Evolutionary conservation across 2,888 invertebrate genomes (phyloP).

Genomic region (Panopea generosa): DNA sequence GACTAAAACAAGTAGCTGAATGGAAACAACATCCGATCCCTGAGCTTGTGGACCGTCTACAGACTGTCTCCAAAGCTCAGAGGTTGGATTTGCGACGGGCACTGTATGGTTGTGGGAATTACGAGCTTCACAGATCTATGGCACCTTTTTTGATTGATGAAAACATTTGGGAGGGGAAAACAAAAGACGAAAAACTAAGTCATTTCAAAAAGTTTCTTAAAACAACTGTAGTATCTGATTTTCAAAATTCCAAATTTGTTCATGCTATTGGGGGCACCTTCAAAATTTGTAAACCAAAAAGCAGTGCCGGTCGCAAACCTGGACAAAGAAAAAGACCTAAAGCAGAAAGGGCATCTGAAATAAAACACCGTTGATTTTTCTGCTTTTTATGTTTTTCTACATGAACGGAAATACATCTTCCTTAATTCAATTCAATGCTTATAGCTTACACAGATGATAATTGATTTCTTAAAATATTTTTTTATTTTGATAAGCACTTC

Average conservation of each 20-base stretch:
- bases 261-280: neutral
- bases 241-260: neutral
- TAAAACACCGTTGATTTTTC: too few species aligned
- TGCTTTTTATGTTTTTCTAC: too few species aligned
- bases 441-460: too few species aligned
- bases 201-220: neutral
- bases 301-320: constrained; percentile 2
- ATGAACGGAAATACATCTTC: too few species aligned
- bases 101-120: constrained; percentile 49
- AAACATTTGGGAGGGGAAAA: neutral
- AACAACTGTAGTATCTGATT: neutral
- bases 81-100: constrained; percentile 38
- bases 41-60: constrained; percentile 36
- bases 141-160: neutral
- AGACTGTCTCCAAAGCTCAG: constrained; percentile 21
- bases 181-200: neutral
- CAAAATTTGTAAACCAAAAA: neutral
- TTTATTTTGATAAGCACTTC: too few species aligned
- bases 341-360: neutral
- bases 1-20: constrained; percentile 37
- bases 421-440: too few species aligned
- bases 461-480: too few species aligned
- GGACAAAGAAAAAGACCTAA: neutral
- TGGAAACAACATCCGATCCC: constrained; percentile 41
- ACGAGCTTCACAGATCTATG: neutral